A percentile compares a stretch with the other conserved stretches of the same genome.
Conservation (phyloP, 2,888 invertebrate genomes). For the Cremastinae sp. region DNA sequence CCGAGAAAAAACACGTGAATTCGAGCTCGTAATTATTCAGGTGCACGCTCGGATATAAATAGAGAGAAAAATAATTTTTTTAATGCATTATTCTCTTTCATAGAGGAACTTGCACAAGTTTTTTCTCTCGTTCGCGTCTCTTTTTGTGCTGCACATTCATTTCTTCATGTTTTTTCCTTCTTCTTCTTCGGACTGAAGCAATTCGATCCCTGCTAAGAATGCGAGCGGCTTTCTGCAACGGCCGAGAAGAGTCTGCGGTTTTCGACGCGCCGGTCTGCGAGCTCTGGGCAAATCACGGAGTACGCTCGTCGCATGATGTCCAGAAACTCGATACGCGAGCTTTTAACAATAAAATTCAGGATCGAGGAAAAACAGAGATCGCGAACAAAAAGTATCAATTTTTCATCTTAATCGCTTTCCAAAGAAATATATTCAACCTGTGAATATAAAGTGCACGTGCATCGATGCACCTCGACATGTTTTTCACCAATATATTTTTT, state of each 20-base stretch:
- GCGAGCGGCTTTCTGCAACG: conserved; percentile 45
- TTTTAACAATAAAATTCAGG: conserved; percentile 34
- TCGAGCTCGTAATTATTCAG: conserved; percentile 18
- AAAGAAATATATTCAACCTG: not conserved
- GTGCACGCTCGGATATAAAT: not conserved
- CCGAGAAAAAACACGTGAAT: conserved; percentile 27
- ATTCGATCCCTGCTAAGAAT: conserved; percentile 58
- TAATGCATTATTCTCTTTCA: not conserved
- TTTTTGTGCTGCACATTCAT: conserved; percentile 10
- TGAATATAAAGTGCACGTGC: no score
- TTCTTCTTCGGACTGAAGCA: conserved; percentile 42
- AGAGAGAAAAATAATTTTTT: no score
- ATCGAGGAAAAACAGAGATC: conserved; percentile 31
- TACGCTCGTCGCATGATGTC: conserved; percentile 5
- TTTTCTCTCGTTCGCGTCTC: conserved; percentile 19
- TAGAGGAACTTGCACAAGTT: not conserved
- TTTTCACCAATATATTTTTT: no score
- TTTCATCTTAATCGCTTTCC: not conserved
- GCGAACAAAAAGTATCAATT: conserved; percentile 4
- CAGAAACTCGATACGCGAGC: conserved; percentile 43
- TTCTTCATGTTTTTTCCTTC: not conserved
- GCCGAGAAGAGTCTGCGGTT: conserved; percentile 57
- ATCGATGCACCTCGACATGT: no score
- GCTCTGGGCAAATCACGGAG: conserved; percentile 24
- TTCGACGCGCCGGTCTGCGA: conserved; percentile 43